Conservation (phyloP, 2,113 vertebrate genomes). For the Ammodytes dubius region DNA sequence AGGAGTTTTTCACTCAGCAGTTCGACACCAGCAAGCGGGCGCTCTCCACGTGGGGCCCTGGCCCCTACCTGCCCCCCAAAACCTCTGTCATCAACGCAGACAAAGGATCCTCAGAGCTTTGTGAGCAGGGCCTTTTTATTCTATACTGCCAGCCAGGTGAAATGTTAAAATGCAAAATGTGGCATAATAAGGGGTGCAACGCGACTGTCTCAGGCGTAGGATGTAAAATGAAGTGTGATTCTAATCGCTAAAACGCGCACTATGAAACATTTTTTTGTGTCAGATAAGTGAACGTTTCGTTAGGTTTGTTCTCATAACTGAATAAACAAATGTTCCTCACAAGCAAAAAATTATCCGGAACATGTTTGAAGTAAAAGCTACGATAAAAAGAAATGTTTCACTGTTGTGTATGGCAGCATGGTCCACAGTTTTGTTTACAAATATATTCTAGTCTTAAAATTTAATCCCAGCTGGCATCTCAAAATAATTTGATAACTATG, state of each 20-base stretch:
- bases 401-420: no score
- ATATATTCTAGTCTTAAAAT: no score
- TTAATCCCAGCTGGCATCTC: no score
- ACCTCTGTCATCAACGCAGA: conserved; percentile 89
- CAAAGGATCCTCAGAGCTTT: conserved; percentile 90
- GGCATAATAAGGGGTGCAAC: conserved; percentile 17
- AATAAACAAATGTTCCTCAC: no score
- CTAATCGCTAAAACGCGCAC: conserved; percentile 24
- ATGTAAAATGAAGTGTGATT: conserved; percentile 57
- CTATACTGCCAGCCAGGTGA: conserved; percentile 3
- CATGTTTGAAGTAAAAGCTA: no score
- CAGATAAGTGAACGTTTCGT: no score
- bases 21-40: conserved; percentile 99
- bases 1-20: conserved; percentile 99
- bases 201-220: conserved; percentile 29
- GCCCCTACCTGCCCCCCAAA: conserved; percentile 94
- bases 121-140: conserved; percentile 81
- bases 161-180: conserved; percentile 9
- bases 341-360: no score
- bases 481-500: no score
- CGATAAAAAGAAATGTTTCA: no score
- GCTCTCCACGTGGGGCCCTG: conserved; percentile 97
- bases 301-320: no score
- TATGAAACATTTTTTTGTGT: no score
- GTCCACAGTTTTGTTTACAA: no score